Conservation (phyloP, 2,797 vertebrate species). For the Aselliscus stoliczkanus region DNA sequence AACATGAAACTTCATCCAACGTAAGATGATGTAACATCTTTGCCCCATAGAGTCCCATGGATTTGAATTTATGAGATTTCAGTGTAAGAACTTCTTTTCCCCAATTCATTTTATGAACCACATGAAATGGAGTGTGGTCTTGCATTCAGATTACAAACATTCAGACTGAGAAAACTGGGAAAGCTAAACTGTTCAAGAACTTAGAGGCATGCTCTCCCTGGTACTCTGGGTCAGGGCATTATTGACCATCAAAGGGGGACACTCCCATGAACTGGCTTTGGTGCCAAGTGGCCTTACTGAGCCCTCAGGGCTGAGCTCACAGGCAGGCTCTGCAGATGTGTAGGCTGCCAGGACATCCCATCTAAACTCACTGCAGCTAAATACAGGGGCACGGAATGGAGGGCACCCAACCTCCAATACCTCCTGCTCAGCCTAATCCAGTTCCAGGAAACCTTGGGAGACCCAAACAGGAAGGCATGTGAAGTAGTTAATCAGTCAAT, state of each 20-base stretch:
- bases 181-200: background rate
- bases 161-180: background rate
- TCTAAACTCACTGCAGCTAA: background rate
- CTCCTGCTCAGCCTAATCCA: fast-evolving
- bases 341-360: background rate
- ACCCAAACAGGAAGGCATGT: background rate
- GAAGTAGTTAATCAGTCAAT: background rate
- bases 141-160: background rate
- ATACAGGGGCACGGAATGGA: background rate
- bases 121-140: background rate
- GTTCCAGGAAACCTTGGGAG: background rate
- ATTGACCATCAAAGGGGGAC: fast-evolving
- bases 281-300: background rate
- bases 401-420: background rate
- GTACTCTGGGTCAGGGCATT: background rate
- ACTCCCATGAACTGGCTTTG: background rate
- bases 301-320: background rate
- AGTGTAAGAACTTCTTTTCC: background rate
- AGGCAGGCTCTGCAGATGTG: background rate
- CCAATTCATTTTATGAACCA: background rate
- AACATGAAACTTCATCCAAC: background rate
- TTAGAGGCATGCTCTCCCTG: too few species aligned
- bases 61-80: background rate
- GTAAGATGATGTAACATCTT: background rate
- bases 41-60: background rate